Evolutionary conservation across 2,113 vertebrate species (phyloP), one percentile per base, ranked within the genome.

Genomic region (Nothocercus julius): DNA sequence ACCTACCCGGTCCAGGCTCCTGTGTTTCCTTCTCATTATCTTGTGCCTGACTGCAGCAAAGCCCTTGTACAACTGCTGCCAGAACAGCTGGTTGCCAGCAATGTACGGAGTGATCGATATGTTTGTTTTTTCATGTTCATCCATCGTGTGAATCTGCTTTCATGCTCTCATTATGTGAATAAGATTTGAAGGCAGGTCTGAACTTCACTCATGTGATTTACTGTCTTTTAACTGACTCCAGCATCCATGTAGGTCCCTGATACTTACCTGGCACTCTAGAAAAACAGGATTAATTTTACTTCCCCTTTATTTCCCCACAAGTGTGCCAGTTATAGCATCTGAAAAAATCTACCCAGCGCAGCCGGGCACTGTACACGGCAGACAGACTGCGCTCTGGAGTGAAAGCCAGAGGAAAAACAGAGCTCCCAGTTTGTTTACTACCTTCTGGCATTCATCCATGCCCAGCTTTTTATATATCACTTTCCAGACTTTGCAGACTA

Each of bases 381-480:
- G 51, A 10, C 68, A 86, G 77, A 49, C 45, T 13, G 5, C 21
- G 78, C 84, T 93, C 28, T 5, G 74, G 68, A 70, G 90, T 11
- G 82, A 91, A 80, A 96, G 79, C 72, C 87, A 89, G 89, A 87
- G 82, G 64, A 40, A 93, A 91, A 96, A 90, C 79, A 92, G 88
- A 95, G 93, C 78, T 96, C 83, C 73, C 88, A 15, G 87, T 95
- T 95, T 97, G 93, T 96, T 96, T 96, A 96, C 96, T 97, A 93
- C 93, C 90, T 95, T 86, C 21, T 97, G 96, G 94, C 95, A 92
- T 53, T 2, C 53, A 13, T 94, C 95, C 96, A 96, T 54, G 11
- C 40, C 80, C 87, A 2, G 94, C 73, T 88, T 88, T 94, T 92
- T 63, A n/a, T 81, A 69, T 49, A 63, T 14, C 45, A 0, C 21